Conservation (phyloP, 2,888 invertebrate species). For the Epinotia ramella region DNA sequence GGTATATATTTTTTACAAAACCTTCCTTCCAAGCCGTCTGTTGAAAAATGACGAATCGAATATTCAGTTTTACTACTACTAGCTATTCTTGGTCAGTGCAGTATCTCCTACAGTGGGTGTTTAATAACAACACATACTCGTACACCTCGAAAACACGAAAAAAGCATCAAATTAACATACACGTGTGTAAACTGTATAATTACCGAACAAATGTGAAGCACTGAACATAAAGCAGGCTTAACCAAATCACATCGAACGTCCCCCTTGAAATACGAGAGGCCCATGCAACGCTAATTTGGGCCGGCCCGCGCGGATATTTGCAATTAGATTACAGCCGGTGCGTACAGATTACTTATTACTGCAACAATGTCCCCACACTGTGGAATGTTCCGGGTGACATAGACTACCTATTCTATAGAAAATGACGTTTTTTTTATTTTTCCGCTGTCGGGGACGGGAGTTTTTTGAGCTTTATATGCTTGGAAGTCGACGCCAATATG, state of each 20-base stretch:
- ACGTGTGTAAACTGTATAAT: conserved; percentile 23
- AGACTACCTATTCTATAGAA: too few species aligned
- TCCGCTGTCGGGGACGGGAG: too few species aligned
- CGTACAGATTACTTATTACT: conserved; percentile 58
- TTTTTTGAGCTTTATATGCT: too few species aligned
- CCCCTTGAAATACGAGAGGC: conserved; percentile 50
- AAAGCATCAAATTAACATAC: background rate
- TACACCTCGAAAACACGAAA: background rate
- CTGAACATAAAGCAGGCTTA: conserved; percentile 32
- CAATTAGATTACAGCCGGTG: conserved; percentile 66
- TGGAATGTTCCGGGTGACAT: too few species aligned
- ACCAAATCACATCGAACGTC: conserved; percentile 47
- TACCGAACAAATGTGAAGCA: conserved; percentile 21
- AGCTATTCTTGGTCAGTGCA: background rate
- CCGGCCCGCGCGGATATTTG: conserved; percentile 65
- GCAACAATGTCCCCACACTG: conserved; percentile 5
- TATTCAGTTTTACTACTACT: background rate
- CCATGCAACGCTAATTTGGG: conserved; percentile 55
- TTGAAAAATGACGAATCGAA: too few species aligned
- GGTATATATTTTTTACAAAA: too few species aligned
- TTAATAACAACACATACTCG: background rate
- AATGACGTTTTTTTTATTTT: too few species aligned
- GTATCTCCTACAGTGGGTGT: background rate
- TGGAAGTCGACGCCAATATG: too few species aligned
- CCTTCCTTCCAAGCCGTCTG: too few species aligned